These are phyloP conservation scores for Platalea minor DNA, from an alignment of 2,797 vertebrate genomes.

Conservation along the genomic window DNA sequence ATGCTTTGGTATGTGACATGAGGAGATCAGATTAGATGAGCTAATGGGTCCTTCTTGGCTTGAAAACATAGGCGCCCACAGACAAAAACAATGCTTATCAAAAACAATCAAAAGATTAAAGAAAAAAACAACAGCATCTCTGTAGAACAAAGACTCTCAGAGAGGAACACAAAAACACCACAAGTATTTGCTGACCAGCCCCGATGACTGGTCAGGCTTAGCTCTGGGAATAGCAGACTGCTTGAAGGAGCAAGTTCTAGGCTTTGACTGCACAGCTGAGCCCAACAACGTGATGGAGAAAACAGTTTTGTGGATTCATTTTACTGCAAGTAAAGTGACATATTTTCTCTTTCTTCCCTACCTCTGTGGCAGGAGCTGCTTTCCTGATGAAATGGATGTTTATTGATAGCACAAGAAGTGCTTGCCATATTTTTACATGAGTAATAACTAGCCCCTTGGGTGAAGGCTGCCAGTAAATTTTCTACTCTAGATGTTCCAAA, in stretches of 20 bases:
- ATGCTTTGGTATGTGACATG: conserved; percentile 14
- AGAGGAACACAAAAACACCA: conserved; percentile 9
- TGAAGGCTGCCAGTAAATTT: conserved; percentile 38
- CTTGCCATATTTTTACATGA: conserved; percentile 38
- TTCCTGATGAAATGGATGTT: conserved; percentile 18
- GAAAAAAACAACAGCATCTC: conserved; percentile 40
- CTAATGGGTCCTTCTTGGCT: conserved; percentile 44
- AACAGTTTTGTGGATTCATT: background rate
- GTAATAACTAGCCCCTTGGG: conserved; percentile 14
- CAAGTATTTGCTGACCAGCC: conserved; percentile 22
- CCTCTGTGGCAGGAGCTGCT: conserved; percentile 1
- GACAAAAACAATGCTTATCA: conserved; percentile 65
- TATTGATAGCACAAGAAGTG: conserved; percentile 29
- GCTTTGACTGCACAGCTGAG: background rate
- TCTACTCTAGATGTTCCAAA: conserved; percentile 31
- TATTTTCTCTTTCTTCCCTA: background rate
- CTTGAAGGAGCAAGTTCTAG: background rate
- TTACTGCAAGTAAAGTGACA: background rate
- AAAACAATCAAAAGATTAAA: conserved; percentile 61
- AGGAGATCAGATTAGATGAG: conserved; percentile 54
- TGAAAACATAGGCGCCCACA: conserved; percentile 15
- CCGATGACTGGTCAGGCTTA: background rate
- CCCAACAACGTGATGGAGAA: background rate
- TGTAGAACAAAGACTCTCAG: conserved; percentile 18
- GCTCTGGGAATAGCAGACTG: background rate